Evolutionary conservation across 2,113 vertebrate species (phyloP).

Genomic region (Pangasianodon gigas): DNA sequence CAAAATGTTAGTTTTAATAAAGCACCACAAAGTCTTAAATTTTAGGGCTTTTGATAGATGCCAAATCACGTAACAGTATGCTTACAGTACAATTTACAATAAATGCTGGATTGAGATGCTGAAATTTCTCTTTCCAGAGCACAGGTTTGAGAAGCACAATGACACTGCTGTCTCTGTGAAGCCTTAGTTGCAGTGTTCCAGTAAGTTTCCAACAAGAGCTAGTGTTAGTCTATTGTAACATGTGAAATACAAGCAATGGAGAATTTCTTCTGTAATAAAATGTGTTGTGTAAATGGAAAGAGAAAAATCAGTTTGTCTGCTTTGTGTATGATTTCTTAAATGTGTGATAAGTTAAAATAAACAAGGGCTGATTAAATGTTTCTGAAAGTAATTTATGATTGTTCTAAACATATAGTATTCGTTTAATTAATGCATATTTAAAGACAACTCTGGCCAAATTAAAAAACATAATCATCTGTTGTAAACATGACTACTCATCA

Average conservation of each 20-base stretch:
- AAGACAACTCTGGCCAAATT: not conserved
- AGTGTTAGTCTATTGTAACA: conserved; percentile 44
- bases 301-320: not conserved
- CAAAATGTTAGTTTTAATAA: conserved; percentile 18
- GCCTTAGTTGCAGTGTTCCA: conserved; percentile 32
- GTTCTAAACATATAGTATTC: not conserved
- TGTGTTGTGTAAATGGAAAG: conserved; percentile 34
- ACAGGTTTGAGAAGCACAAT: conserved; percentile 59
- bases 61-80: conserved; percentile 20
- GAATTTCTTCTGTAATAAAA: conserved; percentile 49
- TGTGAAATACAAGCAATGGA: conserved; percentile 29
- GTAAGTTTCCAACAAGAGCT: conserved; percentile 26
- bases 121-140: conserved; percentile 48
- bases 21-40: conserved; percentile 9
- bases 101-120: conserved; percentile 48
- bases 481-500: not conserved
- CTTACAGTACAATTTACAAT: conserved; percentile 46
- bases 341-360: conserved; percentile 3
- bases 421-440: not conserved
- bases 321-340: conserved; percentile 24
- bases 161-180: conserved; percentile 32
- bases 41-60: conserved; percentile 31
- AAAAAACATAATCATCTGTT: not conserved
- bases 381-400: not conserved
- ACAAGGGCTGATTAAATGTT: conserved; percentile 18